Percentiles rank a stretch among this genome's conserved stretches.
These are phyloP conservation scores for Spinus pinus DNA, from an alignment of 2,797 vertebrate genomes.

Conservation along the genomic window DNA sequence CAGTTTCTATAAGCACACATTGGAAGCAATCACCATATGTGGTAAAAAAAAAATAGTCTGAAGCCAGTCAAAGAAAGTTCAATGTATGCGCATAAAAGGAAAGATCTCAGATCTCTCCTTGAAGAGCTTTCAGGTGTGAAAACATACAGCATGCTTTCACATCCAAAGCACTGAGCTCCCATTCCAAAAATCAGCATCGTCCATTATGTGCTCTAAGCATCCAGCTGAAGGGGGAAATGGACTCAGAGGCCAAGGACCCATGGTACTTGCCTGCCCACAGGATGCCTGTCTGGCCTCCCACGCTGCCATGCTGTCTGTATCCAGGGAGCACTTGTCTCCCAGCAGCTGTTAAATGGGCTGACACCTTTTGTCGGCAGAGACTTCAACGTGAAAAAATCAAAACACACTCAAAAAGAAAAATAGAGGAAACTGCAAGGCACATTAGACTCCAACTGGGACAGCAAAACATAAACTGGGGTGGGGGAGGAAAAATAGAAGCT, in stretches of 20 bases:
- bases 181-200: neutral
- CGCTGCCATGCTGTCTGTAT: neutral
- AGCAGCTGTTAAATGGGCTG: slow-evolving; percentile 23
- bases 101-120: neutral
- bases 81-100: neutral
- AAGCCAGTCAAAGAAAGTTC: slow-evolving; percentile 47
- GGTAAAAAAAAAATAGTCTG: neutral
- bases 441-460: slow-evolving; percentile 10
- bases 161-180: neutral
- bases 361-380: neutral
- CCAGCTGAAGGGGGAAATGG: neutral
- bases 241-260: neutral
- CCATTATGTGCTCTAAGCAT: fast-evolving
- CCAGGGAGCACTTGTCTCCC: neutral
- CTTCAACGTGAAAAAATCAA: neutral
- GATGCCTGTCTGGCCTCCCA: neutral
- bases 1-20: slow-evolving; percentile 13
- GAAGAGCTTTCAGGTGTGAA: slow-evolving; percentile 49
- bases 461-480: neutral
- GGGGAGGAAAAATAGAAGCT: neutral
- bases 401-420: slow-evolving; percentile 12
- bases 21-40: slow-evolving; percentile 18
- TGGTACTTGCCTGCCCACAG: neutral
- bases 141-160: neutral
- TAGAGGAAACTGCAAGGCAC: slow-evolving; percentile 4